phyloP scores from a whole-genome alignment of 1,140 invertebrate species.

The Zaprionus nigranus region DNA sequence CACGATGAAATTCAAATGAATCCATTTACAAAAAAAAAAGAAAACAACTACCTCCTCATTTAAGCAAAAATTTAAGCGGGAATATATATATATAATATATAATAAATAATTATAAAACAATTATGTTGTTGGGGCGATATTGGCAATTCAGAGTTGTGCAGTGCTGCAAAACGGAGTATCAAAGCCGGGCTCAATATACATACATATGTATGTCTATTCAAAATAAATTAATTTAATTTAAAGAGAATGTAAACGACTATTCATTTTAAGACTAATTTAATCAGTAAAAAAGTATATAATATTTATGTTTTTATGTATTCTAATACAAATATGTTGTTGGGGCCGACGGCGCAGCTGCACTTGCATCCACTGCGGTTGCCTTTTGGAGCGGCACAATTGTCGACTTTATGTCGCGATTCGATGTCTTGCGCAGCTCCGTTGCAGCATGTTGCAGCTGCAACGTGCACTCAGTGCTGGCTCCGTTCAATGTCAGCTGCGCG shows the following conservation, averaged over 20 bases:
- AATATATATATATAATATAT: background rate
- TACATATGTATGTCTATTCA: background rate
- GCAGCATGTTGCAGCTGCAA: slow-evolving; percentile 96
- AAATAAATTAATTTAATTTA: background rate
- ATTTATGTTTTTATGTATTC: slow-evolving; percentile 9
- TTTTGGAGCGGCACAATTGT: slow-evolving; percentile 72
- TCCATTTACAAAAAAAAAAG: background rate
- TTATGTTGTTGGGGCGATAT: slow-evolving; percentile 24
- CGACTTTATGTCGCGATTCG: slow-evolving; percentile 78
- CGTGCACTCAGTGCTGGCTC: slow-evolving; percentile 93
- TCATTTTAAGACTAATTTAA: slow-evolving; percentile 24
- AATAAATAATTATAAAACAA: slow-evolving; percentile 44
- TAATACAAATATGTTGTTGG: slow-evolving; percentile 59
- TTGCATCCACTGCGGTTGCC: slow-evolving; percentile 37
- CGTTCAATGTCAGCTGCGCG: slow-evolving; percentile 90
- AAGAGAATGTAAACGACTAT: background rate
- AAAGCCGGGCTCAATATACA: background rate
- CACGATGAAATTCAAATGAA: background rate
- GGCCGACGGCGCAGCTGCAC: slow-evolving; percentile 28
- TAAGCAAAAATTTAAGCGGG: slow-evolving; percentile 14
- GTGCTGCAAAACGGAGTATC: slow-evolving; percentile 20
- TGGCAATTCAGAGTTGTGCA: background rate
- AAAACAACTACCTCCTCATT: background rate
- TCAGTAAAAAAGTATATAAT: slow-evolving; percentile 1
- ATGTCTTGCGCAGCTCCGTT: slow-evolving; percentile 86